Evolutionary conservation across 2,797 vertebrate genomes (phyloP).

Genomic region (Sebastes paucispinis): DNA sequence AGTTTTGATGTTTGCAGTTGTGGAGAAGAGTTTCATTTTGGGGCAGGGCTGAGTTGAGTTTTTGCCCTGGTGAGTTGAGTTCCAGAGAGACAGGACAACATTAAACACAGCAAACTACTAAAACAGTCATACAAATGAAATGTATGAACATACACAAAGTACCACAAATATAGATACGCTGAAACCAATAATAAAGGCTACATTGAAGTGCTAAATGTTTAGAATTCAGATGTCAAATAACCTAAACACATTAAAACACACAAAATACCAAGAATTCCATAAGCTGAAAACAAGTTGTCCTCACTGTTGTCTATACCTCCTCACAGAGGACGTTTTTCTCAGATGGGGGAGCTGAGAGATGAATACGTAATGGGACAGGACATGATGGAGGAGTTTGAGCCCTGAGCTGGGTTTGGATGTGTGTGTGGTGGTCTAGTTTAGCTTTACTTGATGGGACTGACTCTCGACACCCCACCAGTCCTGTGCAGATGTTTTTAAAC

Average conservation of each 20-base stretch:
- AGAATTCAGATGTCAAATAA: not conserved
- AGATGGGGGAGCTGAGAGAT: not conserved
- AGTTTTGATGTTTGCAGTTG: not conserved
- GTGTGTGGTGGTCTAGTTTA: conserved; percentile 1
- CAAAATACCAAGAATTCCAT: not conserved
- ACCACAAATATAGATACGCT: not conserved
- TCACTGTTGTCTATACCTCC: not conserved
- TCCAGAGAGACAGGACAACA: not conserved
- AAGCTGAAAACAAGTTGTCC: not conserved
- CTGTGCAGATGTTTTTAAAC: not conserved
- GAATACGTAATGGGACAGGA: conserved; percentile 23
- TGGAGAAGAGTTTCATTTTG: not conserved
- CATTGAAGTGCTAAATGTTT: not conserved
- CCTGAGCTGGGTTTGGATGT: not conserved
- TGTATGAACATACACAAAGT: not conserved
- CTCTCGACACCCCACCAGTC: not conserved
- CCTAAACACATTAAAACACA: not conserved
- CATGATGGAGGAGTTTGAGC: conserved; percentile 37
- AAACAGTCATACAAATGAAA: not conserved
- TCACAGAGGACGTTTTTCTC: conserved; percentile 1
- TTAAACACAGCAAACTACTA: not conserved
- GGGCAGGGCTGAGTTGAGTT: not conserved
- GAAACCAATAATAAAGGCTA: not conserved
- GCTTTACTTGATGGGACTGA: not conserved
- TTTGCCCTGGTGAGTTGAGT: not conserved